These are phyloP conservation scores for Poecile montanus DNA, from an alignment of 2,797 vertebrate genomes.

Conservation along the genomic window DNA sequence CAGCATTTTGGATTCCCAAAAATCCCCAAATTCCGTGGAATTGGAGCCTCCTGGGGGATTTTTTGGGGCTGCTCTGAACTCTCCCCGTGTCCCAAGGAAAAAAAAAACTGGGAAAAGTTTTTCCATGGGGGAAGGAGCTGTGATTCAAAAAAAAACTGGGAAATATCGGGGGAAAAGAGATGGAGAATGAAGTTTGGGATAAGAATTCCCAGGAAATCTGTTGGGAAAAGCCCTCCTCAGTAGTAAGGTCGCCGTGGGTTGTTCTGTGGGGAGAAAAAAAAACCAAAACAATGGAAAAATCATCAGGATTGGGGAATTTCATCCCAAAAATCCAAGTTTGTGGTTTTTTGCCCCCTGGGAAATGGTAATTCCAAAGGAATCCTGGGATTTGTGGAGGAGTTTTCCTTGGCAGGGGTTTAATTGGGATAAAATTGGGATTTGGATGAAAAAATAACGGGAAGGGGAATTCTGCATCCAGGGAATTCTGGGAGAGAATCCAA, in stretches of 20 bases:
- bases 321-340: not conserved
- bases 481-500: not conserved
- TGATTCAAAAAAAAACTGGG: not conserved
- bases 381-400: not conserved
- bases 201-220: not conserved
- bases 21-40: not conserved
- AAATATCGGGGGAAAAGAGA: fast-evolving
- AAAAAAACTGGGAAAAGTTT: not conserved
- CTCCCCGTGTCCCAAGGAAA: not conserved
- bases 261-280: slow-evolving; percentile 79
- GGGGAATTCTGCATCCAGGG: not conserved
- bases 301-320: not conserved
- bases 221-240: slow-evolving; percentile 66
- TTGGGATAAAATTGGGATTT: not conserved
- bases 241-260: slow-evolving; percentile 98
- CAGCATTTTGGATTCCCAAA: not conserved
- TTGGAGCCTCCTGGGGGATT: not conserved
- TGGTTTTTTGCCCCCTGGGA: not conserved
- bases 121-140: not conserved
- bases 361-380: not conserved
- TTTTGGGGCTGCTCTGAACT: not conserved
- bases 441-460: not conserved
- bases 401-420: not conserved
- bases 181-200: not conserved
- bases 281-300: not conserved